Base-by-base conservation (phyloP, 2,797 vertebrate species). In the Pitangus sulphuratus region DNA sequence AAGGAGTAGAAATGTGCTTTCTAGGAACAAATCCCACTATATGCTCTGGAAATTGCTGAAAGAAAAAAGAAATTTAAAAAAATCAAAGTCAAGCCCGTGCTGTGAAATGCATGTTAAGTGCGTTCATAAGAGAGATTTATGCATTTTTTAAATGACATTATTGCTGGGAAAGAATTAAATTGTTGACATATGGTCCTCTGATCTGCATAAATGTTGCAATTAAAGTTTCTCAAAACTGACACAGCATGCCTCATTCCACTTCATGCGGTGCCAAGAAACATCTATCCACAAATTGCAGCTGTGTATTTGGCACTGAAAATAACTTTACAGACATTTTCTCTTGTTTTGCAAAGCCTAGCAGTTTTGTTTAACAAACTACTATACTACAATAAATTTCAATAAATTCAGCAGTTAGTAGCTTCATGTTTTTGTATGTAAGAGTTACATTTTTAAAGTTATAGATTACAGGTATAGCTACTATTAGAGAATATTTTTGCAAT, bases 21-120 rank as follows among this genome's bases (percentile, higher is more conserved):
- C 99, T 98, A 37, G 99, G 99, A 62, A 99, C 98, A 96, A 99
- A 99, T 35, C 99, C 99, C 90, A 99, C 99, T 81, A 99, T 99
- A 45, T 99, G 99, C 86, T 99, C 98, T 65, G 98, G 97, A 97
- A 99, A 99, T 99, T 99, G 99, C 99, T 99, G 97, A 74, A 97
- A 97, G 87, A 74, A 58, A 90, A 84, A 54, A 64, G 37, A 70
- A 57, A 80, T 53, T 61, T 1, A 7, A 77, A 66, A 40, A 39
- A 33, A 25, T 60, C 14, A 48, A 51, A 84, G 51, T 33, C 8
- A 40, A 74, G 40, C 17, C 7, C 18, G 58, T 13, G 15, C 31
- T 22, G 35, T 84, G 60, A 81, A 68, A 84, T 19, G 22, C 7
- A 2, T 11, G 2, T 33, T 45, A 70, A 62, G 6, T 39, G 19